Conservation (phyloP, 1,140 invertebrate genomes). For the Eumeta japonica region DNA sequence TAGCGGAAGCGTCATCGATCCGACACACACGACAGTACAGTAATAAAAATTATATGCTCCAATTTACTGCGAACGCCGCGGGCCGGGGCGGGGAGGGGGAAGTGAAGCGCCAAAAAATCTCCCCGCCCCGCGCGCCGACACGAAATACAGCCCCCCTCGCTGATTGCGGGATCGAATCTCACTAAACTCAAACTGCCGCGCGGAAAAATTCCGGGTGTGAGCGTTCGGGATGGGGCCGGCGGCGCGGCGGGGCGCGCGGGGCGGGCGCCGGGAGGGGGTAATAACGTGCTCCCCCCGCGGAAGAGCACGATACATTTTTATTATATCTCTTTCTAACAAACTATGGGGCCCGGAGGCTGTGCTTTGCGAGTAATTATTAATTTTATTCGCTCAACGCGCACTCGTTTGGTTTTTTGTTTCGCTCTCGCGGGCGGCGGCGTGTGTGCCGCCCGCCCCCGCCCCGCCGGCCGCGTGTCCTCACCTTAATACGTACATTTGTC, state of each 20-base stretch:
- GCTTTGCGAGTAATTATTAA: conserved; percentile 48
- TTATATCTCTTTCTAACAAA: conserved; percentile 45
- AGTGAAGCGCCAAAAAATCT: conserved; percentile 32
- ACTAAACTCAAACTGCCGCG: conserved; percentile 48
- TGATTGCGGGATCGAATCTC: conserved; percentile 56
- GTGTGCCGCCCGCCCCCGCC: too few species aligned
- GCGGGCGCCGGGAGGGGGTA: conserved; percentile 39
- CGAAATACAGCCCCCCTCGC: conserved; percentile 15
- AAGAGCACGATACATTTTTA: conserved; percentile 45
- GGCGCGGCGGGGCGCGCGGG: conserved; percentile 13
- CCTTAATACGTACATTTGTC: too few species aligned
- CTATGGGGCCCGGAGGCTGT: conserved; percentile 41
- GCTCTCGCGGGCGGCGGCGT: neutral
- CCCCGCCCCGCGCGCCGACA: conserved; percentile 15
- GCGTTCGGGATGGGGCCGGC: neutral
- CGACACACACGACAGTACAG: conserved; percentile 42
- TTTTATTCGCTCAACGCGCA: conserved; percentile 22
- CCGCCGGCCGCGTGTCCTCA: too few species aligned
- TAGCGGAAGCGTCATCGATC: too few species aligned
- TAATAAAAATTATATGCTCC: conserved; percentile 59
- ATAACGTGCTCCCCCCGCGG: conserved; percentile 9
- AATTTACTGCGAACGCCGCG: conserved; percentile 50
- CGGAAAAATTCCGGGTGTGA: conserved; percentile 48
- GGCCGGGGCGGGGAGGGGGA: too few species aligned
- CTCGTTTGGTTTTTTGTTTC: conserved; percentile 9